Evolutionary conservation across 2,113 vertebrate genomes (phyloP), one percentile per base, ranked within the genome.

Genomic region (Microtus oregoni): DNA sequence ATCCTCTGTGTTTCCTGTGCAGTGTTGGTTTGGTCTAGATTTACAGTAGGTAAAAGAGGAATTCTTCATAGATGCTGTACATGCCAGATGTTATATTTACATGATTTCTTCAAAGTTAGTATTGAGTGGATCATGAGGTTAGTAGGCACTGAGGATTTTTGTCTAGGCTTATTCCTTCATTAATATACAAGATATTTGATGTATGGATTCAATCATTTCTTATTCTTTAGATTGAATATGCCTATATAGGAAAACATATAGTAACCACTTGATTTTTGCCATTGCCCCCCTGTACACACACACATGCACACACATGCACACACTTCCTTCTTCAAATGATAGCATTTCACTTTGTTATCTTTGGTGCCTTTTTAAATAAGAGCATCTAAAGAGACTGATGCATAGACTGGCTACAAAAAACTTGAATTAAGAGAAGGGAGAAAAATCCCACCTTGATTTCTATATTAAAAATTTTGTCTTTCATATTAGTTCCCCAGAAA

Each of bases 121-220:
- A 8, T 67, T 73, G 75, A 50, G 47, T 28, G 2, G 3, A 35
- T 68, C 0, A 20, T 32, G 58, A 52, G 78, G 41, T 86, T 47
- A 67, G 9, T 67, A 19, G 63, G 41, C 83, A 86, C 17, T 68
- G 83, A 68, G 63, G 41, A 22, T 22, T n/a, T 92, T 83, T 94
- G n/a, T 50, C 35, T 76, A 76, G 76, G 77, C 67, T 92, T 20
- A 72, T 88, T 86, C 81, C 90, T 95, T 97, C 77, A 67, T 88
- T 86, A 92, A 35, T 86, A 73, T 90, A 47, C 1, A 79, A 79
- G 90, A 90, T 79, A 88, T 41, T 78, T 78, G 61, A 65, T 75
- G 35, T 61, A 67, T 30, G n/a, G 14, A 90, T 85, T n/a, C 17
- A 32, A 9, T 63, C 38, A 79, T 52, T 83, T 93, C 58, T 89